Base-by-base conservation (phyloP, 2,797 vertebrate species). In the Ataeniobius toweri region DNA sequence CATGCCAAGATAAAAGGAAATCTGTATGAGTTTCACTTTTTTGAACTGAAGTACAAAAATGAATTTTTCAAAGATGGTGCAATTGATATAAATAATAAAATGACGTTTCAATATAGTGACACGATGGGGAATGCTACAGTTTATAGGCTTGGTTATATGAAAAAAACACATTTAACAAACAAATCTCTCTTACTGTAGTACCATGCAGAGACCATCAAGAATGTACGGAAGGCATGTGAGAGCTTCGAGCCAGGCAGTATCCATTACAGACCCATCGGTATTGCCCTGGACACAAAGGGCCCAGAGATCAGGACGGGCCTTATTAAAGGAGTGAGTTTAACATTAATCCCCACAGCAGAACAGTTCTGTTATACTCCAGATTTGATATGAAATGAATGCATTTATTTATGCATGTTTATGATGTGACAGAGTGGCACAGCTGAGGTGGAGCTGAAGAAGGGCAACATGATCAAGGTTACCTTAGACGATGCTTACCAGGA, bases 221-320 rank as follows among this genome's bases (percentile, higher is more conserved):
- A 99, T 0, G 93, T 99, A 14, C 97, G 98, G 55, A 91, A 96
- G 77, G 98, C 98, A 13, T 96, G 97, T 0, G 97, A 98, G 85
- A 98, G 98, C 95, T 99, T 99, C 70, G 96, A 96, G 70, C 96
- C 96, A 0, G 97, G 99, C 83, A 98, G 98, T 50, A 98, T 99
- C 85, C 95, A 96, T 10, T 99, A 99, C 95, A 95, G 98, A 78
- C 98, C 98, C 0, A 94, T 99, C 24, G 98, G 96, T 75, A 95
- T 99, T 81, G 98, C 98, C 63, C 94, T 99, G 94, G 98, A 99
- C 94, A 99, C 98, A 31, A 99, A 99, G 89, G 98, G 98, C 85
- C 98, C 98, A 2, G 98, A 99, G 95, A 99, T 99, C 93, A 94
- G 98, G 88, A 99, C 98, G 9, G 98, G 98, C 80, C 98, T 99